These are phyloP conservation scores for Ardeotis arabs DNA, from an alignment of 2,113 vertebrate genomes.

Conservation along the genomic window DNA sequence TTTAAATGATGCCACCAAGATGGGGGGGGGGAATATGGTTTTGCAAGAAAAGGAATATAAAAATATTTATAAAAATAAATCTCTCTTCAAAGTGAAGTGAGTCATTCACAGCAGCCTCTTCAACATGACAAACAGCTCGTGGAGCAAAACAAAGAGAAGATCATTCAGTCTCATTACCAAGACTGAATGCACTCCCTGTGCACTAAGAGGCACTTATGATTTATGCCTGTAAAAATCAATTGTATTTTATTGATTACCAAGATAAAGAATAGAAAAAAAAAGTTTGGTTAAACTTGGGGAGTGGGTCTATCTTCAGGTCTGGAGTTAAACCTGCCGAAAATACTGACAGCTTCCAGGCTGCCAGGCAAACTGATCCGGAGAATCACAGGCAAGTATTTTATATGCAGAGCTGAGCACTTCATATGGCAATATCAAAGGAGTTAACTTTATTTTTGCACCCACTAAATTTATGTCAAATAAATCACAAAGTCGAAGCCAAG, in stretches of 20 bases:
- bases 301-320: background rate
- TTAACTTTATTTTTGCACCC: background rate
- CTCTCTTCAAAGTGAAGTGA: slow-evolving; percentile 40
- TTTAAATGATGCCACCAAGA: background rate
- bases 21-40: accelerated
- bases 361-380: background rate
- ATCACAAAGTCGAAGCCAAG: background rate
- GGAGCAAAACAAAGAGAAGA: slow-evolving; percentile 23
- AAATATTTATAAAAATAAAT: slow-evolving; percentile 23
- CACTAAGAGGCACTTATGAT: slow-evolving; percentile 22
- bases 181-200: background rate
- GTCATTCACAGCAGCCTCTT: slow-evolving; percentile 33
- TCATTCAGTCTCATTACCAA: background rate
- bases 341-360: background rate
- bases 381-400: background rate
- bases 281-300: background rate
- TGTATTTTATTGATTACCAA: background rate
- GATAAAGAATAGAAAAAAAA: background rate
- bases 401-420: background rate
- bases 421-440: background rate
- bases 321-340: background rate
- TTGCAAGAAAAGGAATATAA: background rate
- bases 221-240: slow-evolving; percentile 39
- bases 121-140: slow-evolving; percentile 23
- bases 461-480: background rate